phyloP scores from a whole-genome alignment of 2,113 vertebrate genomes.

The Cyanoramphus novaezelandiae region DNA sequence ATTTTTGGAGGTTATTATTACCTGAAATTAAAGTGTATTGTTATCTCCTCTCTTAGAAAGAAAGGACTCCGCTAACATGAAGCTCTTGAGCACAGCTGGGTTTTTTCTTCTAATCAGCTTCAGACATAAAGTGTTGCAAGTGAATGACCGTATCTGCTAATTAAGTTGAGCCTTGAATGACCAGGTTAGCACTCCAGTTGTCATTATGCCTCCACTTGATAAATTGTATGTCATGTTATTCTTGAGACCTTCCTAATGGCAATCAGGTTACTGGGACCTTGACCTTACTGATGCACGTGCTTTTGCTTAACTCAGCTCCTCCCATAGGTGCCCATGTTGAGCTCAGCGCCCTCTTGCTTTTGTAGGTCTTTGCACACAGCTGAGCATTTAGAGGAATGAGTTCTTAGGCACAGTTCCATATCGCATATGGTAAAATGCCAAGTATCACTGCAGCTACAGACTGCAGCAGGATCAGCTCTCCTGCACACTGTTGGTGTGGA shows the following conservation, averaged over 20 bases:
- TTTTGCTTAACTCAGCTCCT: background rate
- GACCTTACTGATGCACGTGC: background rate
- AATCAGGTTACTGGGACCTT: conserved; percentile 18
- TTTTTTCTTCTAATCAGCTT: conserved; percentile 14
- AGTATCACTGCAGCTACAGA: background rate
- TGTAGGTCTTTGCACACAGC: background rate
- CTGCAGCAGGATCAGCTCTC: background rate
- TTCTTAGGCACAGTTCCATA: background rate
- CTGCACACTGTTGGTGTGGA: background rate
- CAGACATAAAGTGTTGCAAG: background rate
- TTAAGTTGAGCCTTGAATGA: conserved; percentile 37
- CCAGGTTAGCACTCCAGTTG: conserved; percentile 43
- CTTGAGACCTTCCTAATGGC: background rate
- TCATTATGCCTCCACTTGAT: conserved; percentile 42
- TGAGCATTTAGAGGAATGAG: background rate
- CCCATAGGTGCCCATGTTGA: background rate
- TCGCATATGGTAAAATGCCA: background rate
- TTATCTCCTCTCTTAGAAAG: background rate
- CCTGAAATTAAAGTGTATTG: conserved; percentile 47
- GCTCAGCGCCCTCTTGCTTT: background rate
- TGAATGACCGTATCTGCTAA: background rate
- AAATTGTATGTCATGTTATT: conserved; percentile 12
- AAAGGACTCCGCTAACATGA: background rate
- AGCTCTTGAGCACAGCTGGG: conserved; percentile 6
- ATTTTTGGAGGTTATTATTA: background rate